These are phyloP conservation scores for Catocala fraxini DNA, from an alignment of 2,888 invertebrate species.

Conservation along the genomic window DNA sequence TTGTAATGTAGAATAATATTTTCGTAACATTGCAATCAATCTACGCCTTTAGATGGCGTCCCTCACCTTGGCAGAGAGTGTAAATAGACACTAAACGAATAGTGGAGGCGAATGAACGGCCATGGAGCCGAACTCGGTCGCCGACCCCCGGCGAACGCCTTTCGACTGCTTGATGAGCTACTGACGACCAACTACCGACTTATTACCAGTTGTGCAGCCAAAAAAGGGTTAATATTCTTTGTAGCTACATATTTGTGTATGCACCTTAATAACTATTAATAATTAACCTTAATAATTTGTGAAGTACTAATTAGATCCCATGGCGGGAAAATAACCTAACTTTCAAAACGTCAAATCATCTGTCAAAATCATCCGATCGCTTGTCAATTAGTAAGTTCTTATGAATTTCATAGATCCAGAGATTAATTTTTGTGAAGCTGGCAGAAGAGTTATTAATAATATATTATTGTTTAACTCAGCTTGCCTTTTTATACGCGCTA, in stretches of 20 bases:
- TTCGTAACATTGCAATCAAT: slow-evolving; percentile 29
- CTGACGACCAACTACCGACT: slow-evolving; percentile 55
- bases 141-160: slow-evolving; percentile 71
- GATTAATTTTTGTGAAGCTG: too few species aligned
- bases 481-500: too few species aligned
- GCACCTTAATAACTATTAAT: too few species aligned
- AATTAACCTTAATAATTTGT: too few species aligned
- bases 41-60: slow-evolving; percentile 54
- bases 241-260: background rate
- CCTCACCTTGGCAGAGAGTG: slow-evolving; percentile 80
- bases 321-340: too few species aligned
- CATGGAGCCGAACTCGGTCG: slow-evolving; percentile 78
- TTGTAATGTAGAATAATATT: slow-evolving; percentile 5
- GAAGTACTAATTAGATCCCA: too few species aligned
- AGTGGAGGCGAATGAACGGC: slow-evolving; percentile 75
- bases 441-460: too few species aligned
- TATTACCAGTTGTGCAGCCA: slow-evolving; percentile 38
- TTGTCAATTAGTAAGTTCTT: too few species aligned
- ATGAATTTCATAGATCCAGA: too few species aligned
- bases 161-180: slow-evolving; percentile 72
- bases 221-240: slow-evolving; percentile 14
- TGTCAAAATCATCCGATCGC: too few species aligned
- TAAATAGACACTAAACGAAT: slow-evolving; percentile 61
- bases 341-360: too few species aligned
- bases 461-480: too few species aligned